These are phyloP conservation scores for Nephotettix cincticeps DNA, from an alignment of 1,140 invertebrate species.

Conservation along the genomic window DNA sequence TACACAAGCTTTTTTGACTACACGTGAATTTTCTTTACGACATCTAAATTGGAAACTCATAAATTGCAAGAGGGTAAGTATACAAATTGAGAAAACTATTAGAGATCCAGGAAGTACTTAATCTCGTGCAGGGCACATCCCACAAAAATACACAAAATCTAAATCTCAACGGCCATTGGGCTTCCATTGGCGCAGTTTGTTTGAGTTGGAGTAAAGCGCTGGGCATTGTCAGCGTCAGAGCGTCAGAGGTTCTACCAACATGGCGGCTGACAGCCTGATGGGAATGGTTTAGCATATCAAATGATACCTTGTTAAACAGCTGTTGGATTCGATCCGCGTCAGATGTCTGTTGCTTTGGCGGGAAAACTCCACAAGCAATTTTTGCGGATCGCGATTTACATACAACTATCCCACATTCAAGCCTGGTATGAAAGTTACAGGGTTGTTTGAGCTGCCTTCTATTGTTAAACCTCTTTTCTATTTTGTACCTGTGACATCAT, in stretches of 20 bases:
- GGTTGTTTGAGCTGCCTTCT: no score
- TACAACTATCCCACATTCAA: not conserved
- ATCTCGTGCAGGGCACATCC: not conserved
- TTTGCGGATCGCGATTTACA: not conserved
- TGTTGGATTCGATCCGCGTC: not conserved
- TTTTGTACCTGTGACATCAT: no score
- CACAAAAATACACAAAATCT: not conserved
- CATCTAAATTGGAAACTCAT: no score
- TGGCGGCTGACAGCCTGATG: not conserved
- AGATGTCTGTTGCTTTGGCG: not conserved
- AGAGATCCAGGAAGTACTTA: not conserved
- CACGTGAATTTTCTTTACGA: no score
- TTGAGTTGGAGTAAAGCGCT: not conserved
- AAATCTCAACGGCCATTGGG: not conserved
- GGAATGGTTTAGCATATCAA: conserved; percentile 9
- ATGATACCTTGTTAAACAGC: conserved; percentile 10
- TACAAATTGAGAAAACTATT: no score
- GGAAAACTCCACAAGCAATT: not conserved
- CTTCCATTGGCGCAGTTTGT: not conserved
- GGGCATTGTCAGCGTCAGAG: not conserved
- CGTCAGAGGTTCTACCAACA: no score
- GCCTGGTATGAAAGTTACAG: no score
- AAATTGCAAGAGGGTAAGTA: no score
- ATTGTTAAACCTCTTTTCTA: no score
- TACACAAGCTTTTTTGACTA: no score